phyloP scores from a whole-genome alignment of 2,113 vertebrate genomes.

The Alligator mississippiensis region DNA sequence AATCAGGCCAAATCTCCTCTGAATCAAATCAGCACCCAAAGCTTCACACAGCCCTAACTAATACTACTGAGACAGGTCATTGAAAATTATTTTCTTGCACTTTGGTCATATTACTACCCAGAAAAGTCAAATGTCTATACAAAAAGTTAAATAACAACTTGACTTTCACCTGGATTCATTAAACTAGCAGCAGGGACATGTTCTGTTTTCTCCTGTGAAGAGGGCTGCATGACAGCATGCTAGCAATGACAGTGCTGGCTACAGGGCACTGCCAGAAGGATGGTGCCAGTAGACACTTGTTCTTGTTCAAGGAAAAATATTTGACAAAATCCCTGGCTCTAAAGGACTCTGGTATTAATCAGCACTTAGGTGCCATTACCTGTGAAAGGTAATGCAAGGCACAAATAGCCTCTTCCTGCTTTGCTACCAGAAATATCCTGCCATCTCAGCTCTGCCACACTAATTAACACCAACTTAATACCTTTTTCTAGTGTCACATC shows the following conservation, averaged over 20 bases:
- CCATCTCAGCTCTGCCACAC: neutral
- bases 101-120: slow-evolving; percentile 57
- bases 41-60: neutral
- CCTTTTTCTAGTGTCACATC: no score
- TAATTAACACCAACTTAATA: no score
- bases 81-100: slow-evolving; percentile 36
- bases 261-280: neutral
- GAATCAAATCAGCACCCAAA: no score
- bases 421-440: neutral
- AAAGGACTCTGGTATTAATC: neutral
- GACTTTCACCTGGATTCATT: slow-evolving; percentile 48
- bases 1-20: no score
- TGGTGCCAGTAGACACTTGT: neutral
- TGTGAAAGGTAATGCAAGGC: neutral
- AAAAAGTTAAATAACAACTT: slow-evolving; percentile 44
- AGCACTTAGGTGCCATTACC: neutral
- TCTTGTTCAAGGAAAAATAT: fast-evolving
- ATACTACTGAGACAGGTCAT: slow-evolving; percentile 65
- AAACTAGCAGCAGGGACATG: slow-evolving; percentile 37
- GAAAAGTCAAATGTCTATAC: slow-evolving; percentile 44
- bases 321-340: neutral
- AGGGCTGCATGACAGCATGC: neutral
- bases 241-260: neutral
- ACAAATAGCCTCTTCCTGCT: neutral
- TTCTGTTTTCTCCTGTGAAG: neutral